These are phyloP conservation scores for Xestia sexstrigata DNA, from an alignment of 2,888 invertebrate species.

Conservation along the genomic window DNA sequence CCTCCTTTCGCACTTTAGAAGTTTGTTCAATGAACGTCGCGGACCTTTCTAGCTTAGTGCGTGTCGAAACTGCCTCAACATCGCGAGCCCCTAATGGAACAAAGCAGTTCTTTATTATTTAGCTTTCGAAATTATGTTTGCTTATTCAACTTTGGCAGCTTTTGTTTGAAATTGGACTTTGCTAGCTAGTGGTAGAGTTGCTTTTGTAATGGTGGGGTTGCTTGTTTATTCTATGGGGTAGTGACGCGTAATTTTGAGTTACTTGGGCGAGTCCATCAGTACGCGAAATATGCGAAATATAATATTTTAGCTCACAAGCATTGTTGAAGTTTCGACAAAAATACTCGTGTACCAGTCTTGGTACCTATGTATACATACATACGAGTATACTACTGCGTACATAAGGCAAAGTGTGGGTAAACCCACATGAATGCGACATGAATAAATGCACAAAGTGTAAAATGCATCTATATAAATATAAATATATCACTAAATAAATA, in stretches of 20 bases:
- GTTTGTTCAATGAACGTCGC: conserved; percentile 71
- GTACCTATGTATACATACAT: too few species aligned
- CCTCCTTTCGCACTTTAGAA: conserved; percentile 66
- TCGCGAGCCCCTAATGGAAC: conserved; percentile 65
- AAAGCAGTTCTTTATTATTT: conserved; percentile 67
- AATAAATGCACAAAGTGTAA: background rate
- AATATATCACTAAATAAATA: too few species aligned
- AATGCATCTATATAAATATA: background rate
- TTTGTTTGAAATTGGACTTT: conserved; percentile 40
- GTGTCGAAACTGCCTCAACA: conserved; percentile 54
- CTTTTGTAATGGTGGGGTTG: conserved; percentile 23
- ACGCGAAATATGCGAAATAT: conserved; percentile 29
- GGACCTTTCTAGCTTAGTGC: conserved; percentile 68
- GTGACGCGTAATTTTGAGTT: conserved; percentile 44
- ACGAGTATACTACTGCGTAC: too few species aligned
- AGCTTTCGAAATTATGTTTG: conserved; percentile 65
- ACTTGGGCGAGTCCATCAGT: conserved; percentile 35
- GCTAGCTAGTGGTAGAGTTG: background rate
- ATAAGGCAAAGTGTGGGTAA: background rate
- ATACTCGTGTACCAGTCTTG: background rate
- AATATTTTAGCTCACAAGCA: conserved; percentile 13
- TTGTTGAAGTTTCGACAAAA: background rate
- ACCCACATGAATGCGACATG: background rate
- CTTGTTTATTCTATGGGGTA: conserved; percentile 50
- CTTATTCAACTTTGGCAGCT: conserved; percentile 52